Evolutionary conservation across 2,888 invertebrate genomes (phyloP), one percentile per base, ranked within the genome.

Genomic region (Uropetala carovei): DNA sequence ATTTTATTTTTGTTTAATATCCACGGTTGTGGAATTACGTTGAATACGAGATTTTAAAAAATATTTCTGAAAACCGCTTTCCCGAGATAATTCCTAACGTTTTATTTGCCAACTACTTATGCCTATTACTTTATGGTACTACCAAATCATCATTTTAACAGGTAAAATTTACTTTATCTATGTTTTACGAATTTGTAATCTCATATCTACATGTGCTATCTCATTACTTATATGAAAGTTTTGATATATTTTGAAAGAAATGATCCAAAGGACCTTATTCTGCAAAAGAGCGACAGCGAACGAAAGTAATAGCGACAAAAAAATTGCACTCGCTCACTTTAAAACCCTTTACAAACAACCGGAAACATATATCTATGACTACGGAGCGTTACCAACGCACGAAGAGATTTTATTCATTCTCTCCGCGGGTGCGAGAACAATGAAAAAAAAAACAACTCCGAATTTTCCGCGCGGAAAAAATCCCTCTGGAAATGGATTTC

Each of bases 401-500:
- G 75, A 27, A 75, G 75, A 13, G 75, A 75, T 27, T 75, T 75
- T 75, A 75, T 75, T 75, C 75, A 75, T 75, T 75, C 75, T 27
- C 75, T 75, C n/a, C 75, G 18, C 22, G 75, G 27, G 13, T 13
- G 75, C 22, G 75, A 22, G n/a, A n/a, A n/a, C n/a, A n/a, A n/a
- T n/a, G n/a, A 16, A 18, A 18, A 18, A 27, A 75, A 75, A 75
- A 75, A 22, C 22, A 22, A 13, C 75, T 7, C 75, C 22, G 22
- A n/a, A 27, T 75, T 75, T 75, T 75, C 68, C 10, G 68, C n/a
- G n/a, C 13, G 27, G 75, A 27, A 75, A 75, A 75, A 75, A 75
- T 75, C n/a, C 75, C 27, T 22, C 75, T 22, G 75, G 75, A 75
- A 75, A 75, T 75, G 75, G 75, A 75, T 75, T 75, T 75, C 75